phyloP scores from a whole-genome alignment of 2,113 vertebrate species.

The Brachyhypopomus occidentalis region DNA sequence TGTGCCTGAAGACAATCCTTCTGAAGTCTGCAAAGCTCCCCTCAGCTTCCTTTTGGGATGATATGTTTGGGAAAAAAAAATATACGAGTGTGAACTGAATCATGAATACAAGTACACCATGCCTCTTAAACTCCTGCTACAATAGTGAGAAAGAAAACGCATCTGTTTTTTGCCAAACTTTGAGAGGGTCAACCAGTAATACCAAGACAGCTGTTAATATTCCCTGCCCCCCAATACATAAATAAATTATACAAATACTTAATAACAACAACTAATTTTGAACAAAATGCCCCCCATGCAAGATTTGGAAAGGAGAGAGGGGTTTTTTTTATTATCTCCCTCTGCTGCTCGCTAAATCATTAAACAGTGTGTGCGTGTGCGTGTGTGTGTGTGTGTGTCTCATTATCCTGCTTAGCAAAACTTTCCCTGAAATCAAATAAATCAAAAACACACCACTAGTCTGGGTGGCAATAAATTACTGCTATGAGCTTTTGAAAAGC shows the following conservation, averaged over 20 bases:
- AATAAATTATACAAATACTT: slow-evolving; percentile 14
- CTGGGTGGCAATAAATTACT: slow-evolving; percentile 42
- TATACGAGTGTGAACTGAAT: neutral
- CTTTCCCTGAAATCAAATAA: slow-evolving; percentile 46
- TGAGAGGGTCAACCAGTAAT: neutral
- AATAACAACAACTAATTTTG: slow-evolving; percentile 27
- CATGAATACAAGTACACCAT: neutral
- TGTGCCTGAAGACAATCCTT: slow-evolving; percentile 22
- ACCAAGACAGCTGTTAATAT: neutral
- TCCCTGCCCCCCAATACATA: neutral
- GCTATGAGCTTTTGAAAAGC: slow-evolving; percentile 35
- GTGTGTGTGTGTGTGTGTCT: slow-evolving; percentile 28
- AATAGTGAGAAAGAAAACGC: neutral
- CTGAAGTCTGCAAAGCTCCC: slow-evolving; percentile 25
- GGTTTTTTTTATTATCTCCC: neutral
- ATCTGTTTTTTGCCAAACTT: neutral
- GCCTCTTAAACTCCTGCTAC: neutral
- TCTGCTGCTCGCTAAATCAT: slow-evolving; percentile 43
- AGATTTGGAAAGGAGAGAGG: slow-evolving; percentile 27
- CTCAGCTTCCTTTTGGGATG: slow-evolving; percentile 28
- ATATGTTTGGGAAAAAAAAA: neutral
- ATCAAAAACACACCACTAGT: slow-evolving; percentile 34
- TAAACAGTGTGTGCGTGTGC: slow-evolving; percentile 23
- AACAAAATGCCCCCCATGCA: slow-evolving; percentile 18
- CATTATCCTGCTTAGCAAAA: slow-evolving; percentile 49